Evolutionary conservation across 1,140 invertebrate species (phyloP), one percentile per base, ranked within the genome.

Genomic region (Euschistus heros): DNA sequence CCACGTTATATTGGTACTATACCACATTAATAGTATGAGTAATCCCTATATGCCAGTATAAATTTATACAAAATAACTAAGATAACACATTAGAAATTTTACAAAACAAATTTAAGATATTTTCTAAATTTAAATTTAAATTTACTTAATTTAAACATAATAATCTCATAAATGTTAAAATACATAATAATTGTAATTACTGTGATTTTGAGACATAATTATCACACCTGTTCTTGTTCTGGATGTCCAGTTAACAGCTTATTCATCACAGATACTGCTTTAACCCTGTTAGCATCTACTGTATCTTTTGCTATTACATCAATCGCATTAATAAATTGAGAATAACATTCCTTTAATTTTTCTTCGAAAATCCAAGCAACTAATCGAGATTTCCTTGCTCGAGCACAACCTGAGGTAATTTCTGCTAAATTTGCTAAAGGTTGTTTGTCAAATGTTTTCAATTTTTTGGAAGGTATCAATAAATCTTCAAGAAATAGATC

Each of bases 221-320:
- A 37, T 7, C 14, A 30, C 3, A 88, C 85, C 75, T 87, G 83
- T 76, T 98, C 94, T 75, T 93, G 87, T 75, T 97, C 94, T 0
- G 91, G 83, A 74, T 93, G 90, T 62, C 82, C 82, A 62, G 83
- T 81, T 15, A 99, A 75, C 10, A 98, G 74, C 69, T 91, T 86
- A 47, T 84, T 86, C 75, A 96, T 84, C 0, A 84, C 78, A 69
- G 81, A 80, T 68, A 96, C 83, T 1, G 87, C 87, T 73, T 91
- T 88, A 71, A 88, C 86, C 73, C 91, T 90, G 70, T 91, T 89
- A 2, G 82, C 78, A 50, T 94, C 89, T 13, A 89, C 76, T 14
- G 81, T 81, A 71, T 91, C 87, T 65, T 83, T 80, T 0, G 83
- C 80, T 54, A 86, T 80, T 14, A 71, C 76, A 66, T 84, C 80